Percentiles rank a stretch among this genome's conserved stretches.
These are phyloP conservation scores for Lycorma delicatula DNA, from an alignment of 1,140 invertebrate species.

Conservation along the genomic window DNA sequence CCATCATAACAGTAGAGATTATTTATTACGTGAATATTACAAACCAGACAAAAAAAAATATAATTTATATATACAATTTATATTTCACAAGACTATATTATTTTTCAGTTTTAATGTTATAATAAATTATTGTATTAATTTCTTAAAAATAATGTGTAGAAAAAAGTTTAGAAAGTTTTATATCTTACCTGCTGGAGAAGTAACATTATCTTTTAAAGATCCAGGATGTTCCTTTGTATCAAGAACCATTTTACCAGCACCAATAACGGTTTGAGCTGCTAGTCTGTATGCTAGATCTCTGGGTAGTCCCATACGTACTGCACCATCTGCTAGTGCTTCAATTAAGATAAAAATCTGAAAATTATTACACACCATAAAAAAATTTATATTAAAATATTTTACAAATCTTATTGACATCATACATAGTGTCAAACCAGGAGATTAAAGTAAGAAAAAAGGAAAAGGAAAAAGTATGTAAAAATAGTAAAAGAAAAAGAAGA, in stretches of 20 bases:
- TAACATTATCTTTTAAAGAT: constrained; percentile 84
- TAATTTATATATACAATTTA: too few species aligned
- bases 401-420: not conserved
- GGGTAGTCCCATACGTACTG: constrained; percentile 87
- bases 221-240: constrained; percentile 75
- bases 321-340: constrained; percentile 43
- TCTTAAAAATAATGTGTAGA: too few species aligned
- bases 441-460: not conserved
- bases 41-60: too few species aligned
- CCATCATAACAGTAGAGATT: too few species aligned
- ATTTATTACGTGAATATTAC: too few species aligned
- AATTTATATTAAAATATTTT: not conserved
- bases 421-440: not conserved
- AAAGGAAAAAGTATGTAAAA: too few species aligned
- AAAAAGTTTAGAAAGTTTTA: too few species aligned
- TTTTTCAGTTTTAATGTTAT: too few species aligned
- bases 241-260: constrained; percentile 85
- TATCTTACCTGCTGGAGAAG: constrained; percentile 74
- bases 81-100: too few species aligned
- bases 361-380: not conserved
- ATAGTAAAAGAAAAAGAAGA: too few species aligned
- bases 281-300: constrained; percentile 74
- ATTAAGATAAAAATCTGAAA: constrained; percentile 65
- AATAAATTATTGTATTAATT: constrained; percentile 14
- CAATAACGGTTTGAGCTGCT: constrained; percentile 84